phyloP scores from a whole-genome alignment of 2,797 vertebrate species.

The Phoebastria nigripes region DNA sequence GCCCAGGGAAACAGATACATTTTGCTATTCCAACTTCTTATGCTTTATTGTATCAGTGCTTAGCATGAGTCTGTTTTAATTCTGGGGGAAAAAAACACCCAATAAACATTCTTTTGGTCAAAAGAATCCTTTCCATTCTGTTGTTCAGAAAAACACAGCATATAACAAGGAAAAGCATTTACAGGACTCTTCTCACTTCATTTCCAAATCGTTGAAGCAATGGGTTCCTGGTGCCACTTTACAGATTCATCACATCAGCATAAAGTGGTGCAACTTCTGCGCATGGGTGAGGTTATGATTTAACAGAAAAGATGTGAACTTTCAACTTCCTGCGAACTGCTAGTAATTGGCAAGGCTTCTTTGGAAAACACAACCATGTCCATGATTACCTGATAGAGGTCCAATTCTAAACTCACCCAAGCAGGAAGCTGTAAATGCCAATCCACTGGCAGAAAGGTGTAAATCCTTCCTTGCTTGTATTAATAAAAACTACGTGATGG shows the following conservation, averaged over 20 bases:
- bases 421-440: not conserved
- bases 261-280: not conserved
- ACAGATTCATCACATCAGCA: not conserved
- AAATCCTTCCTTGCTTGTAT: not conserved
- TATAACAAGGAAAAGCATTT: not conserved
- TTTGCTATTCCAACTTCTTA: not conserved
- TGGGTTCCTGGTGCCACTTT: not conserved
- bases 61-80: not conserved
- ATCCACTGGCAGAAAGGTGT: not conserved
- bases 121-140: not conserved
- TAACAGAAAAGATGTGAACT: not conserved
- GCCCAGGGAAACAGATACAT: not conserved
- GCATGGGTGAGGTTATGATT: not conserved
- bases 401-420: not conserved
- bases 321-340: not conserved
- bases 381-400: not conserved
- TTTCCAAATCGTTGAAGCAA: not conserved
- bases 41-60: not conserved
- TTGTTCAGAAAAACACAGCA: not conserved
- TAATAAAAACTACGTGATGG: not conserved
- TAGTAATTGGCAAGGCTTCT: not conserved
- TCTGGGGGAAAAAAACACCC: rapidly evolving
- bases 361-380: not conserved
- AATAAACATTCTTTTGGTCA: not conserved
- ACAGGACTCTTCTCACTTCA: not conserved